Base-by-base conservation (phyloP, 2,797 vertebrate species). In the Lycodopsis pacificus region DNA sequence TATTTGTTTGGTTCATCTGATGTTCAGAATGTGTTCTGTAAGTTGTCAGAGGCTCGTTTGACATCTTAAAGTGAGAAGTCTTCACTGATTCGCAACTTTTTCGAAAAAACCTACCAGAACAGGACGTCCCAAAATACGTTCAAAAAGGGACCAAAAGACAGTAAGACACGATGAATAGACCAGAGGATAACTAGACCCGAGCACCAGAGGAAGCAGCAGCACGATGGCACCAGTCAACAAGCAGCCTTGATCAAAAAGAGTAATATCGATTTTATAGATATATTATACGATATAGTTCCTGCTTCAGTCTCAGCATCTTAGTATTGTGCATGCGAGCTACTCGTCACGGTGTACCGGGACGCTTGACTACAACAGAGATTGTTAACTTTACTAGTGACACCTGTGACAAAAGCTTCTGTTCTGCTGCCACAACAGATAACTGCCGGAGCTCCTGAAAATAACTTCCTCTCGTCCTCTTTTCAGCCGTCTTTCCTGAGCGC, bases 401-500 rank as follows among this genome's bases (percentile, higher is more conserved):
- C 53, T 27, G 1, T 36, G 3, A 66, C 44, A 36, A 66, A 49
- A 4, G 20, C 46, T 4, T 32, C 1, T 49, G 40, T 36, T 10
- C 63, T 0, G 9, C 32, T 58, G 73, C 25, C 14, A 20, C 17
- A 22, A 25, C 30, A 56, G 15, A 63, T 51, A 42, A 62, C 65
- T 85, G 44, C 30, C 38, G 46, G 22, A 72, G 15, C 49, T 5
- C 25, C 62, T 76, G 64, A 71, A 73, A 81, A 56, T 58, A 65
- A 57, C 49, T 10, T 40, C 22, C 38, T 82, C 32, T 72, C 5
- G 0, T 81, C 34, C 49, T 84, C 56, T 76, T 74, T 80, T 1
- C 90, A 95, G 94, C 86, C 92, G 0, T 91, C 92, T 59, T 88
- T 92, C 69, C 77, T 91, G 81, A 90, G 91, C 22, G 83, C 91